phyloP scores from a whole-genome alignment of 2,888 invertebrate genomes.

The Diaprepes abbreviatus region DNA sequence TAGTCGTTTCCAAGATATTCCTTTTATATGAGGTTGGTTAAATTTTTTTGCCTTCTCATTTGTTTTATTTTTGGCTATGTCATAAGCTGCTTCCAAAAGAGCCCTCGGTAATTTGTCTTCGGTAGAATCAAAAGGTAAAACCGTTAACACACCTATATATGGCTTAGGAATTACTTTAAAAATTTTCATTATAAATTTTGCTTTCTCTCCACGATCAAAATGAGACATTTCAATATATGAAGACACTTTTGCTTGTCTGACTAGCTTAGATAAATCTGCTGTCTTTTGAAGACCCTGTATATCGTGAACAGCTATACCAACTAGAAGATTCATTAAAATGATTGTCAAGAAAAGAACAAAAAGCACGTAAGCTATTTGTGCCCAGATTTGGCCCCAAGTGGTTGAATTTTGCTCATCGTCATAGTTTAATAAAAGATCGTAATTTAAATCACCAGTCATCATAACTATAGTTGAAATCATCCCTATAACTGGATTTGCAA shows the following conservation, averaged over 20 bases:
- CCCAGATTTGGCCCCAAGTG: slow-evolving; percentile 82
- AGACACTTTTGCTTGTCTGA: slow-evolving; percentile 86
- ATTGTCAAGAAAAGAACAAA: slow-evolving; percentile 88
- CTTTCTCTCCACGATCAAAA: slow-evolving; percentile 83
- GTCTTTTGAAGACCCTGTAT: slow-evolving; percentile 89
- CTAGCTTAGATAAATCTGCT: slow-evolving; percentile 85
- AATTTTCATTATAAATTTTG: slow-evolving; percentile 80
- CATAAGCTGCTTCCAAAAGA: slow-evolving; percentile 84
- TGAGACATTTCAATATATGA: slow-evolving; percentile 87
- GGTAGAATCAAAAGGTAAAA: slow-evolving; percentile 86
- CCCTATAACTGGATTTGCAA: slow-evolving; percentile 87
- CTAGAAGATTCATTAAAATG: slow-evolving; percentile 86
- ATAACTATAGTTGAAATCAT: slow-evolving; percentile 87
- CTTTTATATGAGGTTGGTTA: slow-evolving; percentile 71
- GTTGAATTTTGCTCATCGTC: slow-evolving; percentile 80
- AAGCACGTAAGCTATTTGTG: slow-evolving; percentile 84
- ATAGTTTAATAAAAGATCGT: slow-evolving; percentile 81
- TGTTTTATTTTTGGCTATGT: slow-evolving; percentile 83
- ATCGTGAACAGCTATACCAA: slow-evolving; percentile 90
- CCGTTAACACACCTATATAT: slow-evolving; percentile 84
- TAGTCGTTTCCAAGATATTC: slow-evolving; percentile 71
- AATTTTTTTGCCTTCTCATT: slow-evolving; percentile 59
- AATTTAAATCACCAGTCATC: slow-evolving; percentile 90
- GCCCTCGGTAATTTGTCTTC: slow-evolving; percentile 85
- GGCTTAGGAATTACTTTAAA: slow-evolving; percentile 86